Percentiles rank a stretch among this genome's conserved stretches.
Conservation (phyloP, 2,888 invertebrate species). For the Trisateles emortualis region DNA sequence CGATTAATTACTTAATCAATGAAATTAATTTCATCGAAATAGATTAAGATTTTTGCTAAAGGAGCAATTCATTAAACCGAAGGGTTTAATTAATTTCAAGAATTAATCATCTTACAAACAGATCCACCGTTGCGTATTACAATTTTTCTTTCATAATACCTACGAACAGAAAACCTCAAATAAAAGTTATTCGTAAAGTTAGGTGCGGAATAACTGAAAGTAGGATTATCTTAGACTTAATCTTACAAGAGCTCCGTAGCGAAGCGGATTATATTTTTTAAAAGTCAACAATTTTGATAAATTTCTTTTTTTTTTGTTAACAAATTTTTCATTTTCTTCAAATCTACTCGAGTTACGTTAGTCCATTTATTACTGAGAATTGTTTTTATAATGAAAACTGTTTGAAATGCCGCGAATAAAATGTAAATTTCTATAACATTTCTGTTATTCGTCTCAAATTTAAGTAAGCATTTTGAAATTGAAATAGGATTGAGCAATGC, state of each 20-base stretch:
- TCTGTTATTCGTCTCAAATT: no score
- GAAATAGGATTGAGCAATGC: no score
- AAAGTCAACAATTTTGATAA: constrained; percentile 45
- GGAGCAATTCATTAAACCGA: neutral
- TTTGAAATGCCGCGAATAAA: no score
- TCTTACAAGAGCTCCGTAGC: constrained; percentile 39
- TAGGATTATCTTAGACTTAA: constrained; percentile 50
- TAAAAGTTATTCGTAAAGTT: constrained; percentile 42
- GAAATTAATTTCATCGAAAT: neutral
- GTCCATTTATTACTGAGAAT: neutral
- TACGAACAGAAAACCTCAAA: constrained; percentile 26
- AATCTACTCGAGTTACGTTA: constrained; percentile 5
- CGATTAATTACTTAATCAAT: neutral
- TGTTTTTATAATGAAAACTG: no score
- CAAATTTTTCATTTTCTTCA: constrained; percentile 14
- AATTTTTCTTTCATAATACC: constrained; percentile 1
- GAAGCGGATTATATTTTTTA: constrained; percentile 38
- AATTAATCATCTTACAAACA: constrained; percentile 3
- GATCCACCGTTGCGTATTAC: constrained; percentile 3
- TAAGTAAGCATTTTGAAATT: no score
- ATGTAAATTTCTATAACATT: no score
- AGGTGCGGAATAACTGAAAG: constrained; percentile 40
- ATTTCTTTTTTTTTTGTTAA: constrained; percentile 26
- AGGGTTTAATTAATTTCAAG: neutral
- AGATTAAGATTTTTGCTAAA: neutral